phyloP scores from a whole-genome alignment of 2,888 invertebrate genomes.

The Autographa gamma region DNA sequence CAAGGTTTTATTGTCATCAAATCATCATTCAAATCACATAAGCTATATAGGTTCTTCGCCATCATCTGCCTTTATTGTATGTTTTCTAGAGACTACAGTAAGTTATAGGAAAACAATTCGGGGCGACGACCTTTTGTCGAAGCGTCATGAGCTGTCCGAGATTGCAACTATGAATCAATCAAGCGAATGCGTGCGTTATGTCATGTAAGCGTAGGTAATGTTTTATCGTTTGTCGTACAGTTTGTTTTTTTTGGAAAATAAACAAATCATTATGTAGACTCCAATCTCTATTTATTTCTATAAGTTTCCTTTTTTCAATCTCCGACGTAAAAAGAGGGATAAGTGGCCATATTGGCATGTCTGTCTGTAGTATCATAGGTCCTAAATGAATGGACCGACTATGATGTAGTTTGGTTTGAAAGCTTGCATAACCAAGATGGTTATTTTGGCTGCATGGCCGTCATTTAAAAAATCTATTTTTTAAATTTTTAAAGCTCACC shows the following conservation, averaged over 20 bases:
- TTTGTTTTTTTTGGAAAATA: not conserved
- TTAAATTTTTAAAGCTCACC: no score
- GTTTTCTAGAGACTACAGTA: not conserved
- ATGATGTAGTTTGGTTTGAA: no score
- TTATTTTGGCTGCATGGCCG: no score
- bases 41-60: not conserved
- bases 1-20: no score
- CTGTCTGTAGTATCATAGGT: no score
- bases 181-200: not conserved
- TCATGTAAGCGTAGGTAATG: not conserved
- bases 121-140: not conserved
- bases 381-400: no score
- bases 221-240: not conserved
- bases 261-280: not conserved
- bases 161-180: conserved; percentile 1
- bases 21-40: not conserved
- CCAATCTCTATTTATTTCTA: no score
- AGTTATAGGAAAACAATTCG: not conserved
- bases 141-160: not conserved
- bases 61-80: not conserved
- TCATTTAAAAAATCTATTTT: no score
- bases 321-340: no score
- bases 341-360: no score
- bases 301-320: no score
- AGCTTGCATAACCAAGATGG: no score